Evolutionary conservation across 2,113 vertebrate genomes (phyloP).

Genomic region (Peromyscus maniculatus): DNA sequence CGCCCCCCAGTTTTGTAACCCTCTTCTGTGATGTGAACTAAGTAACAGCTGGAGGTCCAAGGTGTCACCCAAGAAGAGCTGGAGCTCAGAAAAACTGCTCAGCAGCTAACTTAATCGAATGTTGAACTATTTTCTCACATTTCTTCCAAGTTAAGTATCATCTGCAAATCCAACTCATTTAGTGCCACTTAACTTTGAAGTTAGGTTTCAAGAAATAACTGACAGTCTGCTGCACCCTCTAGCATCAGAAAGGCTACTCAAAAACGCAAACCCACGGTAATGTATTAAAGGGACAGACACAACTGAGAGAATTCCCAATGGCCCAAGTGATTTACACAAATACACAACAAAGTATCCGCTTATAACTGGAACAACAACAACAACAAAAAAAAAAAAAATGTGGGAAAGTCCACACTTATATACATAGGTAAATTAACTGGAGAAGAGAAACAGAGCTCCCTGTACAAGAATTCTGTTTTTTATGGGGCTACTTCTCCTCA

Average conservation of each 20-base stretch:
- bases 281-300: neutral
- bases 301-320: neutral
- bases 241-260: neutral
- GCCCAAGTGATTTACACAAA: neutral
- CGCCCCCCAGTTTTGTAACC: neutral
- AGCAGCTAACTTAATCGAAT: constrained; percentile 5
- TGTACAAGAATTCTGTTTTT: constrained; percentile 29
- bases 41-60: neutral
- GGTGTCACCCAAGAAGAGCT: neutral
- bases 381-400: neutral
- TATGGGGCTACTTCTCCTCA: neutral
- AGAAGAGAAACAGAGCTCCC: neutral
- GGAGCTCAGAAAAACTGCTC: constrained; percentile 2
- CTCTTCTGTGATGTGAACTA: neutral
- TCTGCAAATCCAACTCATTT: neutral
- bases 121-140: neutral
- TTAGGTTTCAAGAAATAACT: constrained; percentile 13
- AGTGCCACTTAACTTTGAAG: constrained; percentile 21
- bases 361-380: neutral
- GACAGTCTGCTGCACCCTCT: neutral
- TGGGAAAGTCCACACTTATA: neutral
- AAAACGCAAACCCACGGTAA: neutral
- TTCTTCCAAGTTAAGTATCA: constrained; percentile 22
- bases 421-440: neutral
- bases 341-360: neutral